Conservation (phyloP, 2,113 vertebrate species). For the Lipophrys pholis region DNA sequence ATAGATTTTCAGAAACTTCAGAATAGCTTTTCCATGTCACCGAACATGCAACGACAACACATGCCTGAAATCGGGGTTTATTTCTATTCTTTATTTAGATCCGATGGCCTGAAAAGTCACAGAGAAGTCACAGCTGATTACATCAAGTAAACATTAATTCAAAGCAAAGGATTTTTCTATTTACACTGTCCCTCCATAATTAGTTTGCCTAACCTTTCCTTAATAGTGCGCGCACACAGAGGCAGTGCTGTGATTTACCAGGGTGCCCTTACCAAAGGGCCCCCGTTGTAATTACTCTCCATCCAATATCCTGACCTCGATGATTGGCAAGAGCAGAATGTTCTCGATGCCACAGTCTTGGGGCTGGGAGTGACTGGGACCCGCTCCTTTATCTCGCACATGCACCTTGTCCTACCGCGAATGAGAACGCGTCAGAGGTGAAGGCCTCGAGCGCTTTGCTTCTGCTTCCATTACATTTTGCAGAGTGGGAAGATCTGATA, state of each 20-base stretch:
- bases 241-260: conserved; percentile 63
- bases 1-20: conserved; percentile 51
- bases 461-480: conserved; percentile 75
- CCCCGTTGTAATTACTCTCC: conserved; percentile 75
- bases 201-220: conserved; percentile 73
- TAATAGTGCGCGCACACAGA: conserved; percentile 37
- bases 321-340: conserved; percentile 75
- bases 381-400: conserved; percentile 74
- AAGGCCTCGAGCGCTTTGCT: conserved; percentile 70
- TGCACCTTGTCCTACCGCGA: conserved; percentile 74
- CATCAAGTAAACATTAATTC: conserved; percentile 66
- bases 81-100: conserved; percentile 24
- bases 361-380: conserved; percentile 51
- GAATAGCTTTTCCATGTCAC: conserved; percentile 42
- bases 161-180: conserved; percentile 70
- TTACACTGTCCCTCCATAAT: conserved; percentile 67
- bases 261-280: conserved; percentile 62
- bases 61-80: background rate
- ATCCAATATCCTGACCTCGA: conserved; percentile 70
- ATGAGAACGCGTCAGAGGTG: conserved; percentile 72
- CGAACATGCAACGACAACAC: conserved; percentile 19
- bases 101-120: background rate
- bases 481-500: conserved; percentile 78
- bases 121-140: conserved; percentile 53
- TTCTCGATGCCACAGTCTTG: conserved; percentile 64